Evolutionary conservation across 2,797 vertebrate genomes (phyloP).

Genomic region (Sciaenops ocellatus): DNA sequence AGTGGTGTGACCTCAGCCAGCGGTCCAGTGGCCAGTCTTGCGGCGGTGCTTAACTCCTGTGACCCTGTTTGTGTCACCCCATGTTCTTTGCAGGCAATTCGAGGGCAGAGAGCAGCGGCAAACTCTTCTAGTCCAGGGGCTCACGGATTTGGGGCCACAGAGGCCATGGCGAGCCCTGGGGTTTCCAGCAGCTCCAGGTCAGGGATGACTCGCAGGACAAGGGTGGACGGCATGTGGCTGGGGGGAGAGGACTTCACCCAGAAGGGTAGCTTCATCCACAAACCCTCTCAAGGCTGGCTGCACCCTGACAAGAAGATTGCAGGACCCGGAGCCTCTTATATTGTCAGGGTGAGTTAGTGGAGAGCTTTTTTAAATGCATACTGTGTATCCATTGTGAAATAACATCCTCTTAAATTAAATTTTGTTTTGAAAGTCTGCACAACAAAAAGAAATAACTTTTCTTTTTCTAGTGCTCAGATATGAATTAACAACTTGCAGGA

Average conservation of each 20-base stretch:
- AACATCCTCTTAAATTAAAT: not conserved
- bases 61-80: conserved; percentile 92
- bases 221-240: conserved; percentile 85
- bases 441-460: not conserved
- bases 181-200: conserved; percentile 72
- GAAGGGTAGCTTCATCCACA: conserved; percentile 93
- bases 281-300: conserved; percentile 94
- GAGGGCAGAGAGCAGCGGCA: conserved; percentile 83
- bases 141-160: conserved; percentile 72
- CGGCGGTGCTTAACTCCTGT: conserved; percentile 92
- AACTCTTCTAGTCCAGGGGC: conserved; percentile 67
- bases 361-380: not conserved
- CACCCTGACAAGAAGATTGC: conserved; percentile 92
- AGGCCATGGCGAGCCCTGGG: conserved; percentile 73
- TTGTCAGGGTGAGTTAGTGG: conserved; percentile 92
- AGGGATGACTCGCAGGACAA: conserved; percentile 84
- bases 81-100: conserved; percentile 90
- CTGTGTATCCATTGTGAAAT: not conserved
- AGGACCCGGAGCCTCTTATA: conserved; percentile 92
- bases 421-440: conserved; percentile 19
- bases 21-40: conserved; percentile 87
- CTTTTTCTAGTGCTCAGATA: not conserved
- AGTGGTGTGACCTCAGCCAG: conserved; percentile 65
- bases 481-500: conserved; percentile 5
- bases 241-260: conserved; percentile 90